phyloP scores from a whole-genome alignment of 2,113 vertebrate genomes.

The Pristiophorus japonicus region DNA sequence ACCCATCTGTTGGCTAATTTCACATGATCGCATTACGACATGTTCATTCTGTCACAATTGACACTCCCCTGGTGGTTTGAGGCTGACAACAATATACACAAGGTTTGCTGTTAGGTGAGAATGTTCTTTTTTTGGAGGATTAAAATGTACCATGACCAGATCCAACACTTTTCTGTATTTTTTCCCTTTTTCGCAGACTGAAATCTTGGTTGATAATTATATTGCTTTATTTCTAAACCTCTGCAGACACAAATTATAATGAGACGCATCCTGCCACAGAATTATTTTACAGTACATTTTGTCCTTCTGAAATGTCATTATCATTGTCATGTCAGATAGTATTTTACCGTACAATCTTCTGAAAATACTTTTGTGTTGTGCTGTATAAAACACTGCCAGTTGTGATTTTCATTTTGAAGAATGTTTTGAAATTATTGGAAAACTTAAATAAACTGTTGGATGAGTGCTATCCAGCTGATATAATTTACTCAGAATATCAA shows the following conservation, averaged over 20 bases:
- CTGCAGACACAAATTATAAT: neutral
- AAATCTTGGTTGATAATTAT: neutral
- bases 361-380: neutral
- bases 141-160: neutral
- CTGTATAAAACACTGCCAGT: neutral
- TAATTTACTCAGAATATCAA: neutral
- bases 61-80: constrained; percentile 32
- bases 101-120: neutral
- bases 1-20: constrained; percentile 32
- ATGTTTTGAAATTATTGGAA: neutral
- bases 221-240: neutral
- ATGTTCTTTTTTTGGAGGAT: constrained; percentile 4
- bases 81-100: constrained; percentile 31
- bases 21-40: neutral
- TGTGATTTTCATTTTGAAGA: neutral
- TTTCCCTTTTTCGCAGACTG: neutral
- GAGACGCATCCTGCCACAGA: neutral
- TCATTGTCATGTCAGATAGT: neutral
- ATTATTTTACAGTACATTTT: neutral
- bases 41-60: constrained; percentile 31
- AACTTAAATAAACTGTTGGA: neutral
- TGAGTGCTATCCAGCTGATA: neutral
- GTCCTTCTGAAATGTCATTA: neutral
- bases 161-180: constrained; percentile 14
- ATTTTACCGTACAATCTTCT: neutral